Base-by-base conservation (phyloP, 2,113 vertebrate species). In the Morphnarchus princeps region DNA sequence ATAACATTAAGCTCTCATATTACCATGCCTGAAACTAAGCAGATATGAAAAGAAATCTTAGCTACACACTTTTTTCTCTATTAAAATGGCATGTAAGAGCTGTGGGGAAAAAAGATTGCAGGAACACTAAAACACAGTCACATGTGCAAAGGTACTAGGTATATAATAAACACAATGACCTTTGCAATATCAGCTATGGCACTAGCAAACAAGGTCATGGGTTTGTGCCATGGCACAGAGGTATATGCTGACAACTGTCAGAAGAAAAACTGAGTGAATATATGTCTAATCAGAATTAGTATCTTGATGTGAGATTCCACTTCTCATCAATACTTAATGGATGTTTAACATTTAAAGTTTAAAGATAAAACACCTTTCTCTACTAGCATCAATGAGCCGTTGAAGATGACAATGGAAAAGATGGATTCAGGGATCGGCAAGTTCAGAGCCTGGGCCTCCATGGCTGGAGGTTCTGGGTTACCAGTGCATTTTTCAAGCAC, bases 61-160 rank as follows among this genome's bases (percentile, higher is more conserved):
- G 32, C 13, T 67, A 38, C 10, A 34, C 3, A 5, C 43, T 62
- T 76, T 52, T 83, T 84, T 59, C 26, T 77, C 16, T n/a, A 7
- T 36, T 81, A 50, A 86, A 77, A 70, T 58, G 8, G 2, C 9
- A 69, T 58, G 73, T 77, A 58, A 86, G 66, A 54, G 10, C 15
- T 31, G 3, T 70, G 18, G 3, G 17, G 25, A 52, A 82, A 63
- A 70, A 78, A 57, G 5, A 42, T 28, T 42, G 38, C n/a, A 73
- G 42, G 11, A 71, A 52, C 10, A 52, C 16, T 65, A 29, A 61
- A 87, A 47, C 5, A 59, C 10, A 59, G 31, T 61, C 20, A 89
- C 4, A 38, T 0, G 1, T 1, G 2, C 31, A 82, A 86, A 89
- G 16, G 4, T 42, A 45, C 14, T 50, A 70, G 20, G 22, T 4